These are phyloP conservation scores for Mus minutoides DNA, from an alignment of 2,797 vertebrate species.

Conservation along the genomic window DNA sequence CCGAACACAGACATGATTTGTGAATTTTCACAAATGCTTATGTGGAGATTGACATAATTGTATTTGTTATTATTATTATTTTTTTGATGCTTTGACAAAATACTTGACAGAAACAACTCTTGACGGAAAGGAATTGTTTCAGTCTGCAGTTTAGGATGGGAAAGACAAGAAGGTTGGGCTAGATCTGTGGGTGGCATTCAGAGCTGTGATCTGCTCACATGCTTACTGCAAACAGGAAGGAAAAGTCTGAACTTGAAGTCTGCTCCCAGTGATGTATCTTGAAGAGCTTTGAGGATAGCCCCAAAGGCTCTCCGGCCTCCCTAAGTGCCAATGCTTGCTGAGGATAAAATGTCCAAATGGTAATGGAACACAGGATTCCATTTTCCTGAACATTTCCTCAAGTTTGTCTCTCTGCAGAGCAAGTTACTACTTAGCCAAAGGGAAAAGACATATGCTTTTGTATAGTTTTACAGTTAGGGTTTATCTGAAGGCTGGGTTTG, in stretches of 20 bases:
- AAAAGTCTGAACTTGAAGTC: not conserved
- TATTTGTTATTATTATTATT: not conserved
- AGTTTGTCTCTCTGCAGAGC: not conserved
- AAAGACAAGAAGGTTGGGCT: not conserved
- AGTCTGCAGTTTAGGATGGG: not conserved
- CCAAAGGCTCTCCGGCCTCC: not conserved
- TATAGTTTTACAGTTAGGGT: not conserved
- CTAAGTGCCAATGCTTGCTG: not conserved
- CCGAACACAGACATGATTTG: not conserved
- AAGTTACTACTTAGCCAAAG: not conserved
- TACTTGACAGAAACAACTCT: not conserved
- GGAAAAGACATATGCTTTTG: not conserved
- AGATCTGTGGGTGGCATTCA: not conserved
- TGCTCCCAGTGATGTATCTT: not conserved
- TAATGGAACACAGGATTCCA: not conserved
- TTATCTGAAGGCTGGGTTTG: slow-evolving; percentile 3
- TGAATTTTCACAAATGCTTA: not conserved
- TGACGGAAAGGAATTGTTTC: not conserved
- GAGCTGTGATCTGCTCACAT: not conserved
- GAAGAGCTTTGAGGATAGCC: not conserved
- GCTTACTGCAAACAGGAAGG: not conserved
- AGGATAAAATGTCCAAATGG: not conserved
- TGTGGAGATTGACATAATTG: slow-evolving; percentile 11
- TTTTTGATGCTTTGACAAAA: not conserved
- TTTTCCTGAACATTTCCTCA: not conserved